phyloP scores from a whole-genome alignment of 2,888 invertebrate species.

The Metacarcinus magister region DNA sequence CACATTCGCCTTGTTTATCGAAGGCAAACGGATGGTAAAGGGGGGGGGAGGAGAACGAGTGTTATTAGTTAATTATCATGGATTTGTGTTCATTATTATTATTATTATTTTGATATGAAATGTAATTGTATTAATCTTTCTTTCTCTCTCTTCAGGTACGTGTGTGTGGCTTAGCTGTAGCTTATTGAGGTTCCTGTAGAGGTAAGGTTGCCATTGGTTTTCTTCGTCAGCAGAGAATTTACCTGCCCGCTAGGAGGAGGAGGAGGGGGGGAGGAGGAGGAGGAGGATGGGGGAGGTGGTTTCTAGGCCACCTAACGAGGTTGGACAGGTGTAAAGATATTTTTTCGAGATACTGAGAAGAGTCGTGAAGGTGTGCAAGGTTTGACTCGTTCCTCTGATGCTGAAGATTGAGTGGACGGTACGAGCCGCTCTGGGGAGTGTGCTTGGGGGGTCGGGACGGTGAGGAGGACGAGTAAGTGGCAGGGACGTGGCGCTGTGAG shows the following conservation, averaged over 20 bases:
- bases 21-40: neutral
- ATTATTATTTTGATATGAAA: neutral
- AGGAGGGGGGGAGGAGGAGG: neutral
- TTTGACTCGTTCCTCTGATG: conserved; percentile 21
- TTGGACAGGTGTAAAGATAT: conserved; percentile 23
- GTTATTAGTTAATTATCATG: neutral
- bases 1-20: conserved; percentile 18
- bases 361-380: conserved; percentile 45
- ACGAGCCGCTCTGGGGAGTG: neutral
- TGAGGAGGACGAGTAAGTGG: neutral
- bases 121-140: conserved; percentile 20
- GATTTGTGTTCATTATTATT: neutral
- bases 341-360: conserved; percentile 33
- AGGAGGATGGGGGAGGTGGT: neutral
- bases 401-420: neutral
- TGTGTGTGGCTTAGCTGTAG: neutral
- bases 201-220: neutral
- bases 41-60: neutral
- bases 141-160: conserved; percentile 49
- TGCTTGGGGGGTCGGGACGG: neutral
- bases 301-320: conserved; percentile 6
- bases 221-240: neutral
- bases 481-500: neutral
- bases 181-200: neutral
- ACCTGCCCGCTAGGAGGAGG: neutral